phyloP scores from a whole-genome alignment of 2,888 invertebrate genomes.

The Dicranocentrus wangi region DNA sequence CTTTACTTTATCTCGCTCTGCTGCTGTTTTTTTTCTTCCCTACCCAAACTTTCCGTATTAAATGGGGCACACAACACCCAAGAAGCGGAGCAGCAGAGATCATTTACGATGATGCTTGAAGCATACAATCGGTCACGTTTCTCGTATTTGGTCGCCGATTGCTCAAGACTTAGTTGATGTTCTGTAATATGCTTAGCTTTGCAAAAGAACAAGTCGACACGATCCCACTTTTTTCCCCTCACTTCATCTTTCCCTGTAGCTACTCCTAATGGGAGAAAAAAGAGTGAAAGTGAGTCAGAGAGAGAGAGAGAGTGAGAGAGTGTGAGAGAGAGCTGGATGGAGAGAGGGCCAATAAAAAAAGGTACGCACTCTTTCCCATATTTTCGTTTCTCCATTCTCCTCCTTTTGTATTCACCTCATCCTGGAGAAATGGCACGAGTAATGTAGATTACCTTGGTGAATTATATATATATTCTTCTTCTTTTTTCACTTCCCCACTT shows the following conservation, averaged over 20 bases:
- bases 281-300: neutral
- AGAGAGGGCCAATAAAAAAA: neutral
- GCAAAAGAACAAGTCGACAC: slow-evolving; percentile 40
- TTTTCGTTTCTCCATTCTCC: neutral
- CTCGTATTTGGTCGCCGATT: slow-evolving; percentile 62
- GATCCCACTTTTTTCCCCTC: neutral
- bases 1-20: neutral
- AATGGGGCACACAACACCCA: slow-evolving; percentile 13
- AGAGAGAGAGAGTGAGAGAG: too few relatives aligned
- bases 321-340: neutral
- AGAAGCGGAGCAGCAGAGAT: slow-evolving; percentile 60
- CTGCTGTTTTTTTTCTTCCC: slow-evolving; percentile 12
- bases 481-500: slow-evolving; percentile 37
- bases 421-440: slow-evolving; percentile 46
- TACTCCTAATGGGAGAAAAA: neutral
- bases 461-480: too few relatives aligned
- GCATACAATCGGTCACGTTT: slow-evolving; percentile 67
- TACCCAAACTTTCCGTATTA: slow-evolving; percentile 44
- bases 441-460: slow-evolving; percentile 62
- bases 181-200: slow-evolving; percentile 51
- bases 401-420: neutral
- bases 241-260: neutral
- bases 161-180: slow-evolving; percentile 4
- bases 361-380: slow-evolving; percentile 1
- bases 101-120: slow-evolving; percentile 63